A percentile compares a stretch with the other conserved stretches of the same genome.
phyloP scores from a whole-genome alignment of 2,888 invertebrate genomes.

The Physocephala rufipes region DNA sequence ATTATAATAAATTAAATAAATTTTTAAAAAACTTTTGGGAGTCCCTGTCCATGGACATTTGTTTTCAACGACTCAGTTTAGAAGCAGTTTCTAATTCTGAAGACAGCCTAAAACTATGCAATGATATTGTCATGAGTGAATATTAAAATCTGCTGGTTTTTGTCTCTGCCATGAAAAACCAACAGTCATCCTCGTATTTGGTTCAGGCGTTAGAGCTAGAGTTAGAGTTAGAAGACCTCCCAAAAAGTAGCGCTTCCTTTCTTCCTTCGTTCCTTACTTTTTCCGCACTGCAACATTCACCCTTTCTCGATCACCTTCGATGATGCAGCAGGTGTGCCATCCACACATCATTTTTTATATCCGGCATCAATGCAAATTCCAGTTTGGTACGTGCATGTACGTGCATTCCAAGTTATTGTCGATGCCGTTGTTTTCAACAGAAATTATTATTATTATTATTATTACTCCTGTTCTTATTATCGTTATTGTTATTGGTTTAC shows the following conservation, averaged over 20 bases:
- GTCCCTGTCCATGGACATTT: too few relatives aligned
- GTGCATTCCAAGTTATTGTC: slow-evolving; percentile 21
- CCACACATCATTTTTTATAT: slow-evolving; percentile 10
- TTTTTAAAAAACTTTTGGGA: too few relatives aligned
- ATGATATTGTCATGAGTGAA: slow-evolving; percentile 27
- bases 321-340: slow-evolving; percentile 18
- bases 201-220: too few relatives aligned
- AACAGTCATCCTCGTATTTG: too few relatives aligned
- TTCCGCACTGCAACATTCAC: too few relatives aligned
- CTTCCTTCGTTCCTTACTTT: background rate
- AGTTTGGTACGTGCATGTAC: slow-evolving; percentile 45
- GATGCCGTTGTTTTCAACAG: slow-evolving; percentile 3
- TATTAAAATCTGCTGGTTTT: slow-evolving; percentile 17
- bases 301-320: too few relatives aligned
- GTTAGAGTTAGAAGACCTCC: too few relatives aligned
- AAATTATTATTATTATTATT: slow-evolving; percentile 10
- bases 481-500: slow-evolving; percentile 24
- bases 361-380: slow-evolving; percentile 35
- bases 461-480: background rate
- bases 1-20: background rate
- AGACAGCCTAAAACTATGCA: slow-evolving; percentile 26
- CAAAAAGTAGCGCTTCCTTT: background rate
- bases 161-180: background rate
- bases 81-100: too few relatives aligned
- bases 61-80: too few relatives aligned